Evolutionary conservation across 2,888 invertebrate species (phyloP).

Genomic region (Perizoma flavofasciatum): DNA sequence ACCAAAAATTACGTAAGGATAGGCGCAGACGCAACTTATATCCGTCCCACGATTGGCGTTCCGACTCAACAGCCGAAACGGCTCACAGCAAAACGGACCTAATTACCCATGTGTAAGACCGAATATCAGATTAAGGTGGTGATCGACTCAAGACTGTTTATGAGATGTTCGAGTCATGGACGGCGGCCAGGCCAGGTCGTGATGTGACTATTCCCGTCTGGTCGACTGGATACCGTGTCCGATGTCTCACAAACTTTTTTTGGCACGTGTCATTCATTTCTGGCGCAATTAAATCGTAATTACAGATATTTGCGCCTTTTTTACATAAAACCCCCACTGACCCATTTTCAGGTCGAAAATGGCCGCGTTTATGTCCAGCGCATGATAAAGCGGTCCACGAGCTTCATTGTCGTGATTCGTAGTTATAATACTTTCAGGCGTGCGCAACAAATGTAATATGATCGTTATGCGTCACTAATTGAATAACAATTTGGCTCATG

Average conservation of each 20-base stretch:
- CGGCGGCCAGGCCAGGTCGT: conserved; percentile 79
- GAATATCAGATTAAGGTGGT: conserved; percentile 55
- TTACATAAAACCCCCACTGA: conserved; percentile 15
- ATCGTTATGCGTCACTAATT: conserved; percentile 56
- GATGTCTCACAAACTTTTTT: conserved; percentile 64
- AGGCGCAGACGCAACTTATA: conserved; percentile 76
- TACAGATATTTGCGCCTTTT: conserved; percentile 31
- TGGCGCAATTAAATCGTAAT: conserved; percentile 59
- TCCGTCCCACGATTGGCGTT: conserved; percentile 55
- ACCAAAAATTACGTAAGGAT: conserved; percentile 77
- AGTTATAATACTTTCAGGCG: conserved; percentile 45
- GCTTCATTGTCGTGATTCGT: conserved; percentile 42
- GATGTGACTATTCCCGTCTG: conserved; percentile 82
- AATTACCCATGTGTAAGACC: conserved; percentile 59
- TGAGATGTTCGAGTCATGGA: conserved; percentile 62
- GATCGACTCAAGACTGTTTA: conserved; percentile 59
- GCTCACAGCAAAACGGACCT: conserved; percentile 56
- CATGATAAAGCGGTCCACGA: conserved; percentile 39
- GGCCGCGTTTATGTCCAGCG: conserved; percentile 33
- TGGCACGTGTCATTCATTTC: conserved; percentile 68
- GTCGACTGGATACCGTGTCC: conserved; percentile 68
- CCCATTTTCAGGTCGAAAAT: conserved; percentile 27
- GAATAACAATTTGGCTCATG: conserved; percentile 52
- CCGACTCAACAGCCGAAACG: conserved; percentile 51
- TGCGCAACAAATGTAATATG: conserved; percentile 51